These are phyloP conservation scores for human (Homo sapiens) DNA, from an alignment of 2,113 vertebrate genomes.

Conservation along the genomic window GRCh38 chr4:65152001-65152500, in stretches of 20 bases:
- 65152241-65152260: constrained; percentile 69
- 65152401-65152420: constrained; percentile 82
- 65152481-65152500: constrained; percentile 77
- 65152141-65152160: neutral
- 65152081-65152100: neutral
- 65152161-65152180: neutral
- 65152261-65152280: constrained; percentile 70
- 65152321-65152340: constrained; percentile 73
- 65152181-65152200: neutral
- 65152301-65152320: constrained; percentile 83
- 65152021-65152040: neutral
- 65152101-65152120: neutral
- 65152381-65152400: constrained; percentile 83
- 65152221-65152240: constrained; percentile 69
- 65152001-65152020: neutral
- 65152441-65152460: constrained; percentile 82
- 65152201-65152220: neutral
- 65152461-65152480: constrained; percentile 59
- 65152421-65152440: constrained; percentile 83
- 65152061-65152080: neutral
- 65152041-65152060: constrained; percentile 18
- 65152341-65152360: constrained; percentile 85
- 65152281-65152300: constrained; percentile 77
- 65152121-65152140: neutral
- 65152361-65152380: constrained; percentile 83